phyloP scores from a whole-genome alignment of 2,113 vertebrate genomes.

The Carassius gibelio region DNA sequence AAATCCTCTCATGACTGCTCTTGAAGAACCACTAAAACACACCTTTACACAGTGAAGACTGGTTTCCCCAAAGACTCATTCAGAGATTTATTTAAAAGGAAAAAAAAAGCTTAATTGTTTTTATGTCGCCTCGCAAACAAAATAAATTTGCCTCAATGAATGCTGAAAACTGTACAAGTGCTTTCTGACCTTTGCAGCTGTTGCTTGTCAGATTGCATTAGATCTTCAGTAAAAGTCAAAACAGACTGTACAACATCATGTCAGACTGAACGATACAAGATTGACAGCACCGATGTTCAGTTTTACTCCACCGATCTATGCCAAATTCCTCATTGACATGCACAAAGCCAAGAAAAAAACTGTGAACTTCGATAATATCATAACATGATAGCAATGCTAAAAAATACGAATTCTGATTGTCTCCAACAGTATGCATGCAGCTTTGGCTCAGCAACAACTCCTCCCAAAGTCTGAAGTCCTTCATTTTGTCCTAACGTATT shows the following conservation, averaged over 20 bases:
- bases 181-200: not conserved
- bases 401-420: not conserved
- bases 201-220: not conserved
- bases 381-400: not conserved
- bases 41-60: constrained; percentile 31
- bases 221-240: not conserved
- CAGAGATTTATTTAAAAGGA: not conserved
- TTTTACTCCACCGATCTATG: not conserved
- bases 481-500: not conserved
- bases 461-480: not conserved
- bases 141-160: not conserved
- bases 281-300: not conserved
- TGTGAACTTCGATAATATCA: not conserved
- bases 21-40: not conserved
- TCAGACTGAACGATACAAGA: not conserved
- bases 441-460: not conserved
- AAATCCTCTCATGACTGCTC: constrained; percentile 8
- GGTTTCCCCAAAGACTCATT: not conserved
- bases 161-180: not conserved
- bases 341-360: not conserved
- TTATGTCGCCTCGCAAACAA: not conserved
- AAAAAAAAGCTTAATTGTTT: not conserved
- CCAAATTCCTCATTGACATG: not conserved
- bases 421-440: not conserved
- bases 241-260: not conserved